Base-by-base conservation (phyloP, 2,888 invertebrate genomes). In the Sarcophaga rosellei region DNA sequence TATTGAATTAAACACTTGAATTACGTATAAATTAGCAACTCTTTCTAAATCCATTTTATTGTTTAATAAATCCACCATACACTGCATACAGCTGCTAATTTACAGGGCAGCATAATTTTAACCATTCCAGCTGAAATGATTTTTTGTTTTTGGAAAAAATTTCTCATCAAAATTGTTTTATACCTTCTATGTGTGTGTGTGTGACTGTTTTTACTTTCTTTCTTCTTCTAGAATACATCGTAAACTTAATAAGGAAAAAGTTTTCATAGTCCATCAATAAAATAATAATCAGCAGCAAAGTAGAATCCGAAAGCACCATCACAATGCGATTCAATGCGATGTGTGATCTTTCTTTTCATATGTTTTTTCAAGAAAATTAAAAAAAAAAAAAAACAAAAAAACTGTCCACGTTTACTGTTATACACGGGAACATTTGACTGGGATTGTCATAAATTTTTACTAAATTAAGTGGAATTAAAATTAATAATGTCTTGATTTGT, bases 401-500 rank as follows among this genome's bases (percentile, higher is more conserved):
- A 66, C 62, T 25, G 59, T 59, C 3, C 45, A 20, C n/a, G 47
- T 47, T 53, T 47, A 21, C n/a, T 47, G 53, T 21, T 23, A 21
- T 53, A 53, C n/a, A 72, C 17, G 47, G 20, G 53, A 70, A 47
- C 21, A 70, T 17, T 15, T 66, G 63, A 45, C 65, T 86, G 84
- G 78, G 82, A 86, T 88, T 87, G 87, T 85, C 86, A 87, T 88
- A 88, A 88, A 88, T 88, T 89, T 35, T 88, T 66, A 82, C 85
- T 89, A 87, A 89, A 89, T 89, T 88, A 89, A 89, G 84, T 84
- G 57, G 88, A 88, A 89, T 89, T 89, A 89, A 89, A 88, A 84
- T 86, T 86, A 88, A 88, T 88, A 87, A 87, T 81, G 84, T 84
- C 84, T 82, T 88, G 81, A 84, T 86, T 86, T 84, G 86, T 69